phyloP scores from a whole-genome alignment of 2,888 invertebrate genomes.

The Scaptomyza reducta region DNA sequence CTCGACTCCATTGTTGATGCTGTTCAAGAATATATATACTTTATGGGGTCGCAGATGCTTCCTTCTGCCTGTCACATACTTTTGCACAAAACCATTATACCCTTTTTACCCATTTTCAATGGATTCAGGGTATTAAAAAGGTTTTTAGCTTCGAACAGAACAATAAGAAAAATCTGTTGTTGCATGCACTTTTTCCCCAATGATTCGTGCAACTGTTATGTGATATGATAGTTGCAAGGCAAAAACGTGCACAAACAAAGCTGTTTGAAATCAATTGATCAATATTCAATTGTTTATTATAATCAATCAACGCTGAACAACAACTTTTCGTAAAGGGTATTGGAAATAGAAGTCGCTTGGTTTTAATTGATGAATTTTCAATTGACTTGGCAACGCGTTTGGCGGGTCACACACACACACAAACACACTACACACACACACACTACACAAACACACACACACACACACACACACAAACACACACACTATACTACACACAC shows the following conservation, averaged over 20 bases:
- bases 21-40: no score
- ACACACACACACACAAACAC: slow-evolving; percentile 2
- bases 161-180: neutral
- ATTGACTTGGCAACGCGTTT: slow-evolving; percentile 28
- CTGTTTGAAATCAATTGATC: neutral
- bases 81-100: no score
- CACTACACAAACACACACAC: neutral
- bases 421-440: no score
- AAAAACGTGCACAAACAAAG: neutral
- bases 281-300: neutral
- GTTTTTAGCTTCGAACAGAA: no score
- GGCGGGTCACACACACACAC: slow-evolving; percentile 13
- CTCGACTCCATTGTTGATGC: no score
- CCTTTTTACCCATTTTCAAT: no score
- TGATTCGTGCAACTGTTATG: neutral
- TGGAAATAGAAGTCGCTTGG: slow-evolving; percentile 20
- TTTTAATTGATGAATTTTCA: slow-evolving; percentile 39
- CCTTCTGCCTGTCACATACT: no score
- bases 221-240: neutral
- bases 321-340: neutral
- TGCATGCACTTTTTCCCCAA: neutral
- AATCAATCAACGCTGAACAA: neutral
- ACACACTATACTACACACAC: neutral
- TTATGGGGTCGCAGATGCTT: no score
- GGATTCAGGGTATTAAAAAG: no score